A percentile compares a stretch with the other conserved stretches of the same genome.
Evolutionary conservation across 92 coral and sea anemone genomes (phyloP).

Genomic region (Hydrozoanthus gracilis): DNA sequence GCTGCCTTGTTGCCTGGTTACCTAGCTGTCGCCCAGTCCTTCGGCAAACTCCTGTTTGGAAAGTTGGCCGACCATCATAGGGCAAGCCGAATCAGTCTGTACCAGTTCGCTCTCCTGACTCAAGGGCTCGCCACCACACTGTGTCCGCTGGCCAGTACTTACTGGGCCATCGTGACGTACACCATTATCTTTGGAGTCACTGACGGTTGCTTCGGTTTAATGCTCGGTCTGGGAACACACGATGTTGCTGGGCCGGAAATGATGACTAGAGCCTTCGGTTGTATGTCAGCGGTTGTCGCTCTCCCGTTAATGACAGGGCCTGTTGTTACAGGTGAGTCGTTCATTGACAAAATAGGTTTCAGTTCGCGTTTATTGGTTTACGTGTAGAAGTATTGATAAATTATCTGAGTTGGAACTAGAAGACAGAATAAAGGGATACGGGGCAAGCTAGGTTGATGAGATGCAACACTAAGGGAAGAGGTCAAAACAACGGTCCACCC

Average conservation of each 20-base stretch:
- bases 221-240: constrained; percentile 43
- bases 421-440: no score
- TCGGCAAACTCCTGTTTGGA: constrained; percentile 35
- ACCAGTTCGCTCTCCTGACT: constrained; percentile 30
- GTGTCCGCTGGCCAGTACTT: constrained; percentile 28
- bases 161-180: constrained; percentile 39
- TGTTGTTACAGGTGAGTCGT: constrained; percentile 23
- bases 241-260: constrained; percentile 35
- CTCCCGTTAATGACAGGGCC: constrained; percentile 34
- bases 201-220: constrained; percentile 32
- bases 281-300: constrained; percentile 33
- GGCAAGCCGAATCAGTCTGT: constrained; percentile 32
- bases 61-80: constrained; percentile 24
- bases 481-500: no score
- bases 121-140: constrained; percentile 44
- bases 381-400: no score
- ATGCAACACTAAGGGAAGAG: no score
- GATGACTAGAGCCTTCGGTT: constrained; percentile 46
- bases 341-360: no score
- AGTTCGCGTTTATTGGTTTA: no score
- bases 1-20: constrained; percentile 42
- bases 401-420: no score
- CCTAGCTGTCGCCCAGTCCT: constrained; percentile 46
- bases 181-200: constrained; percentile 34
- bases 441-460: no score